Evolutionary conservation across 2,888 invertebrate species (phyloP).

Genomic region (Heliconius ethilla): DNA sequence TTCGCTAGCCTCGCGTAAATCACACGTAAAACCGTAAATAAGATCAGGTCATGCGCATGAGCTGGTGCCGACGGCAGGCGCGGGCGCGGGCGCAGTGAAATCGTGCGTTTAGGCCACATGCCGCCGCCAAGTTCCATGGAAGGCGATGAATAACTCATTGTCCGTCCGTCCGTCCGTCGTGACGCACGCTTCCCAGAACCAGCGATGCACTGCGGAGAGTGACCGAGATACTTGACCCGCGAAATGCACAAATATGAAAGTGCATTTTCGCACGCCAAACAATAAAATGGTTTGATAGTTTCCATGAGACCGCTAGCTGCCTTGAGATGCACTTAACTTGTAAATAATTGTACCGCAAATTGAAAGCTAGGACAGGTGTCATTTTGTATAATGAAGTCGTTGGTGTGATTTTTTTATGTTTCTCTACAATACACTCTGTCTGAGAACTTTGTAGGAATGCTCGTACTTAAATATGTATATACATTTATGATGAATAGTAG

Average conservation of each 20-base stretch:
- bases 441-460: not conserved
- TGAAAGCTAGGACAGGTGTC: conserved; percentile 9
- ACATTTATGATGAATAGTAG: not conserved
- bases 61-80: conserved; percentile 49
- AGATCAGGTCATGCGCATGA: conserved; percentile 68
- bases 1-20: conserved; percentile 19
- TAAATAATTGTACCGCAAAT: conserved; percentile 26
- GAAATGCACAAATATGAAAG: conserved; percentile 54
- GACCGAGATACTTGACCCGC: conserved; percentile 75
- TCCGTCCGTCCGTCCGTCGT: conserved; percentile 76
- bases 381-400: conserved; percentile 6
- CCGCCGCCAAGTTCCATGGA: conserved; percentile 75
- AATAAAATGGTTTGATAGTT: conserved; percentile 42
- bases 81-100: conserved; percentile 56
- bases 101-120: conserved; percentile 78
- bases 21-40: conserved; percentile 49
- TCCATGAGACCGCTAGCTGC: conserved; percentile 37
- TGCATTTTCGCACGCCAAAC: conserved; percentile 43
- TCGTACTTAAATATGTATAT: not conserved
- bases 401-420: not conserved
- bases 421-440: not conserved
- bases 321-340: conserved; percentile 35
- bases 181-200: conserved; percentile 78
- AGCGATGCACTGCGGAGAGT: conserved; percentile 66
- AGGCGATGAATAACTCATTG: conserved; percentile 82